Evolutionary conservation across 2,797 vertebrate species (phyloP).

Genomic region (Florisuga fusca): DNA sequence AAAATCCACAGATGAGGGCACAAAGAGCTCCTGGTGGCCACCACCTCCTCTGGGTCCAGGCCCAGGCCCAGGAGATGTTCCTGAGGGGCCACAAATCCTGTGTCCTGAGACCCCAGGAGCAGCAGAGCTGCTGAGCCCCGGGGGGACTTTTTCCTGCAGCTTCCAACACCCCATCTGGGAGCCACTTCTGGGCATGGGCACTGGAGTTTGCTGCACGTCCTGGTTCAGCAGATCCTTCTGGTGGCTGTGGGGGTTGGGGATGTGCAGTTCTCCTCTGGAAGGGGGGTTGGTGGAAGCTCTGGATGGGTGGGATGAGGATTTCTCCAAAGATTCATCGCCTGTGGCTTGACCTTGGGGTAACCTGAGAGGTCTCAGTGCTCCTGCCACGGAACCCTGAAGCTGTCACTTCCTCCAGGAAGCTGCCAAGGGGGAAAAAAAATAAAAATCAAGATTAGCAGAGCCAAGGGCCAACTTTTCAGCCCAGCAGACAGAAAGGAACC

Average conservation of each 20-base stretch:
- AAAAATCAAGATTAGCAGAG: neutral
- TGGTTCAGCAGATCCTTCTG: too few relatives aligned
- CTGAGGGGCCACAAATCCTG: rapidly evolving
- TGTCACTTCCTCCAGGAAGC: slow-evolving; percentile 83
- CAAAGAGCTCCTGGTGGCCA: neutral
- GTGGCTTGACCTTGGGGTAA: slow-evolving; percentile 31
- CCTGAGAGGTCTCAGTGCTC: slow-evolving; percentile 58
- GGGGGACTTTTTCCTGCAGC: too few relatives aligned
- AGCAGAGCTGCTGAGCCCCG: too few relatives aligned
- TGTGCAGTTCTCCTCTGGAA: neutral
- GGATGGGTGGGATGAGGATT: neutral
- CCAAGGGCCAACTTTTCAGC: neutral
- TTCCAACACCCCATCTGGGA: too few relatives aligned
- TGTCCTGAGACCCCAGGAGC: neutral
- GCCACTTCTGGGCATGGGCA: too few relatives aligned
- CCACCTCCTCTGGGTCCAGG: neutral
- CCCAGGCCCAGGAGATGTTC: rapidly evolving
- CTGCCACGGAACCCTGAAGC: slow-evolving; percentile 72
- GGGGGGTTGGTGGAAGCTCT: neutral
- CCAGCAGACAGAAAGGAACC: neutral
- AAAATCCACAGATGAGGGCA: neutral
- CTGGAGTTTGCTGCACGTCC: too few relatives aligned
- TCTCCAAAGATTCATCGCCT: slow-evolving; percentile 58
- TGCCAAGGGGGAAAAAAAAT: slow-evolving; percentile 12
- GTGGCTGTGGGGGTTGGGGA: neutral